Evolutionary conservation across 2,113 vertebrate genomes (phyloP).

Genomic region (Clinocottus analis): DNA sequence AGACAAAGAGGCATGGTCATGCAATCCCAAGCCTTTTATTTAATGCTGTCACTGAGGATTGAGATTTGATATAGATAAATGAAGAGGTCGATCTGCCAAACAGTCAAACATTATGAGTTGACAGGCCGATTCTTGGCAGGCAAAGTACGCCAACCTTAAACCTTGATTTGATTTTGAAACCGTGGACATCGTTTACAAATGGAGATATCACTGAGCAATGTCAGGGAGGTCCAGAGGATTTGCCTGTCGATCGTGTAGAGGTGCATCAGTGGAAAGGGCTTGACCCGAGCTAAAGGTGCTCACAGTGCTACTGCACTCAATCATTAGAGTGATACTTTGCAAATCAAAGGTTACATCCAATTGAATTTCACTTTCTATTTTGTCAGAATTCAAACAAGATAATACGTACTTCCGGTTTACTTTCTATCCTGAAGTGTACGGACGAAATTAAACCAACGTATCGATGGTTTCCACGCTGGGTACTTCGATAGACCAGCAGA

Average conservation of each 20-base stretch:
- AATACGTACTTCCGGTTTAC: background rate
- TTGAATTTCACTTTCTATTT: background rate
- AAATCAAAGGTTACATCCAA: background rate
- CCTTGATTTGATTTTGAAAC: background rate
- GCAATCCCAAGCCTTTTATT: no score
- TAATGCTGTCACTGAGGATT: no score
- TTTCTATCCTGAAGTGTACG: background rate
- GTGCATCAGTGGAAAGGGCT: background rate
- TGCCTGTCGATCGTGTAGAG: background rate
- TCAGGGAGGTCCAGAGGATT: background rate
- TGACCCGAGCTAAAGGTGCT: constrained; percentile 33
- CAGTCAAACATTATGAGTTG: background rate
- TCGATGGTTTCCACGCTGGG: background rate
- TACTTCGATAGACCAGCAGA: background rate
- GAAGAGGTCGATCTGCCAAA: constrained; percentile 23
- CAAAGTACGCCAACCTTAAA: background rate
- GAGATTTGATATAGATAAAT: background rate
- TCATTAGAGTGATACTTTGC: background rate
- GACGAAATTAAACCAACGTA: background rate
- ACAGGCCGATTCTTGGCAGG: background rate
- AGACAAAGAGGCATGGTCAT: no score
- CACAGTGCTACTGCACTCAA: background rate
- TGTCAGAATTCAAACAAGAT: background rate
- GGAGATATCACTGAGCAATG: background rate
- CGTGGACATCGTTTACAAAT: background rate